Percentiles rank a stretch among this genome's conserved stretches.
These are phyloP conservation scores for Trochalopteron elliotii DNA, from an alignment of 2,113 vertebrate species.

Conservation along the genomic window DNA sequence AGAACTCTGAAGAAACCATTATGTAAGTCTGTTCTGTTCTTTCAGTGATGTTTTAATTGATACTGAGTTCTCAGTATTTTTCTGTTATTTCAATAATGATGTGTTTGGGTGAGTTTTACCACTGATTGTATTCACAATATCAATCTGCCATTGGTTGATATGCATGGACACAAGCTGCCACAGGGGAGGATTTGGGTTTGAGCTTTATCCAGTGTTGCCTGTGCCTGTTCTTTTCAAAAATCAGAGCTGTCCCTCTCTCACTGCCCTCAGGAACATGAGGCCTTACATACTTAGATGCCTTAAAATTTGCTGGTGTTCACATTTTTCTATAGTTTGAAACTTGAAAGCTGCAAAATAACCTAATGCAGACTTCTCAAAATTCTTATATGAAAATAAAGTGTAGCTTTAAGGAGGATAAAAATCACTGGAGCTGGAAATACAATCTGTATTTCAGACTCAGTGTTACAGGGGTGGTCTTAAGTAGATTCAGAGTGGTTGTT, in stretches of 20 bases:
- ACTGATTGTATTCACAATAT: too few species aligned
- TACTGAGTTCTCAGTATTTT: not conserved
- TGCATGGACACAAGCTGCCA: not conserved
- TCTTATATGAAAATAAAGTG: not conserved
- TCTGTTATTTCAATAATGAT: not conserved
- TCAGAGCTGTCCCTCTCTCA: not conserved
- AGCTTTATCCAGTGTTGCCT: not conserved
- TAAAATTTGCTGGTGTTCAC: not conserved
- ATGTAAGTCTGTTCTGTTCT: constrained; percentile 78
- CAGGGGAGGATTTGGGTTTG: not conserved
- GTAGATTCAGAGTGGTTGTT: not conserved
- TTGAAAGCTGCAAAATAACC: not conserved
- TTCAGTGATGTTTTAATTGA: not conserved
- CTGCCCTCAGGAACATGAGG: not conserved
- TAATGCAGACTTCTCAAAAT: not conserved
- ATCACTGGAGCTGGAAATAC: not conserved
- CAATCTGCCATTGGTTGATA: not conserved
- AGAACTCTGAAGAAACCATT: constrained; percentile 72
- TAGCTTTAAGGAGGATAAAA: not conserved
- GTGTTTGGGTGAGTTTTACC: not conserved
- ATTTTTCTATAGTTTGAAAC: not conserved
- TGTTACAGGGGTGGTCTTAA: not conserved
- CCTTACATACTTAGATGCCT: not conserved
- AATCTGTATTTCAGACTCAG: not conserved
- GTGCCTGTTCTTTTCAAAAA: not conserved